A percentile compares a stretch with the other conserved stretches of the same genome.
phyloP scores from a whole-genome alignment of 2,888 invertebrate genomes.

The Euclidia mi region DNA sequence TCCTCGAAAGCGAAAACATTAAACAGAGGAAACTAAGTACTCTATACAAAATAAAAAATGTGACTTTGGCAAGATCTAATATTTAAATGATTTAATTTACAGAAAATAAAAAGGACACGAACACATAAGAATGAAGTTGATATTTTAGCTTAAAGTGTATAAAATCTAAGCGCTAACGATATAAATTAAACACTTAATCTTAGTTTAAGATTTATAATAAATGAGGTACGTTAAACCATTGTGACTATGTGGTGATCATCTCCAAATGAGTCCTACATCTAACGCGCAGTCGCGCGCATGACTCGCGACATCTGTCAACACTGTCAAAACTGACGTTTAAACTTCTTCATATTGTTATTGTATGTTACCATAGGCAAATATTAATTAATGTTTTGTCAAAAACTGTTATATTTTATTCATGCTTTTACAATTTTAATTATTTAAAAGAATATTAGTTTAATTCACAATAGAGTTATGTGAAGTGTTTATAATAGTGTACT shows the following conservation, averaged over 20 bases:
- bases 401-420: too few relatives aligned
- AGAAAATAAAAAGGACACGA: constrained; percentile 57
- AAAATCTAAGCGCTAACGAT: constrained; percentile 66
- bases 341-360: constrained; percentile 5
- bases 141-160: constrained; percentile 60
- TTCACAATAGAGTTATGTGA: too few relatives aligned
- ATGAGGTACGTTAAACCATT: constrained; percentile 89
- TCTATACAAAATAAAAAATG: constrained; percentile 71
- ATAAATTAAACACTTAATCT: constrained; percentile 81
- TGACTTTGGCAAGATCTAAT: constrained; percentile 85
- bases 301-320: constrained; percentile 57
- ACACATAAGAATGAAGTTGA: constrained; percentile 58
- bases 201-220: constrained; percentile 80
- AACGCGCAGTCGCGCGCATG: constrained; percentile 59
- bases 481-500: too few relatives aligned
- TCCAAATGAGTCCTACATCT: constrained; percentile 60
- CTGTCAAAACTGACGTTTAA: not conserved
- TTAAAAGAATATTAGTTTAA: too few relatives aligned
- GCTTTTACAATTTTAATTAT: too few relatives aligned
- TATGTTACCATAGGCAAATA: not conserved
- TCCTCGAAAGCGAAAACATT: constrained; percentile 51
- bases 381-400: not conserved
- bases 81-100: constrained; percentile 63
- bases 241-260: constrained; percentile 82
- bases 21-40: constrained; percentile 67